Evolutionary conservation across 2,113 vertebrate genomes (phyloP), one percentile per base, ranked within the genome.

Genomic region (Bothrops jararaca): DNA sequence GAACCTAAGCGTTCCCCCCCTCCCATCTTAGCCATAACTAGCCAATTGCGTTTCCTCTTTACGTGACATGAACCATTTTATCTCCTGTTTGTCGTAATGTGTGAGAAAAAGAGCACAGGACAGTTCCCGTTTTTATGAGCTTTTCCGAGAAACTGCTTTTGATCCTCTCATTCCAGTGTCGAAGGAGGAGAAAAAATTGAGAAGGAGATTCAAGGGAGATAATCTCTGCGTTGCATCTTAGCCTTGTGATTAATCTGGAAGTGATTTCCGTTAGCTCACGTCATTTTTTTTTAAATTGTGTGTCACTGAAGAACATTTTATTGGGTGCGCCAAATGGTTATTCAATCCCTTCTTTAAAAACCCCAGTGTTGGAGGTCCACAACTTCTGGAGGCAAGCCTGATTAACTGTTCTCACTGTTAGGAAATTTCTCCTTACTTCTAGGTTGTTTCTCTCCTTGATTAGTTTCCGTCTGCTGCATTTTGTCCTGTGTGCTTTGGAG

Each of bases 81-180:
- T 94, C 92, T 97, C 89, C 90, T 80, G 91, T 91, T 92, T 24
- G 24, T 86, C 56, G 92, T 93, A 80, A 89, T 80, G 88, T 92
- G 74, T 42, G 50, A 89, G 53, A 50, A 58, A 89, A 91, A 90
- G 69, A 91, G 91, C 95, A 97, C 95, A 95, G 93, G 94, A 48
- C 92, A 93, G 93, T 94, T 94, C 94, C 93, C 95, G 88, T 89
- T 94, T 93, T 86, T 94, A 93, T 92, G 87, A 90, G 89, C 91
- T 58, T 96, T 95, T 97, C 58, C 94, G 91, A 91, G 93, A 95
- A 95, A 92, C 90, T 94, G 92, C 29, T 92, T 96, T 10, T 94
- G 95, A 96, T 88, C 95, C 92, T 11, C 10, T 39, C 22, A 23
- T 18, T 5, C 45, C 87, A 22, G 39, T 57, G 92, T 54, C 85